Evolutionary conservation across 2,797 vertebrate genomes (phyloP), one percentile per base, ranked within the genome.

Genomic region (Esox masquinongy): DNA sequence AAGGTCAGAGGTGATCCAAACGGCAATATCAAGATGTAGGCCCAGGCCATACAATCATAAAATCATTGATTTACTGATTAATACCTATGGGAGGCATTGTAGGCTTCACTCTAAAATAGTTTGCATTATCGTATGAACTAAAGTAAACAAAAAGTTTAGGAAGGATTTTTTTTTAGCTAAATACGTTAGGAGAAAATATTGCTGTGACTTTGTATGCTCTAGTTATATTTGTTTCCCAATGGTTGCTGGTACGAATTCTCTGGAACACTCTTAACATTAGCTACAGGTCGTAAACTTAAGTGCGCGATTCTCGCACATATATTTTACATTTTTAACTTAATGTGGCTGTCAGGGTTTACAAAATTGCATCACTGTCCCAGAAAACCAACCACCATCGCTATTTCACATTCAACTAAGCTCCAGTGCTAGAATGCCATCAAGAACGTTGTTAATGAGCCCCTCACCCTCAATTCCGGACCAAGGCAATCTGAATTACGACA

Each of bases 401-500:
- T 70, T 70, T 47, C 39, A 26, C 43, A 22, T 24, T 9, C 47
- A n/a, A 43, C 43, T 43, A 22, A 26, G 43, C 22, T 24, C 39
- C 47, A 22, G 39, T 50, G 15, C 14, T 43, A 70, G 49, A 16
- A 71, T 71, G 49, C 70, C 49, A 34, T 71, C 26, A 14, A 71
- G 29, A 50, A 9, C 26, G 49, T 71, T 50, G 69, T 70, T 70
- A 39, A 71, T 19, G 15, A 51, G 24, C 70, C 50, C 70, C 49
- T 19, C 70, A 53, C 70, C 34, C 71, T 74, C 77, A 75, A 79
- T 79, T 77, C 77, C 76, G 15, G 75, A 73, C 70, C 73, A 80
- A 61, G 68, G 68, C 72, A 71, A 64, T 72, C 51, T 83, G 82
- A 89, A 91, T 92, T 91, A 93, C 87, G 91, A 89, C 91, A 90